These are phyloP conservation scores for Idris sp. DNA, from an alignment of 1,140 invertebrate genomes.

Conservation along the genomic window DNA sequence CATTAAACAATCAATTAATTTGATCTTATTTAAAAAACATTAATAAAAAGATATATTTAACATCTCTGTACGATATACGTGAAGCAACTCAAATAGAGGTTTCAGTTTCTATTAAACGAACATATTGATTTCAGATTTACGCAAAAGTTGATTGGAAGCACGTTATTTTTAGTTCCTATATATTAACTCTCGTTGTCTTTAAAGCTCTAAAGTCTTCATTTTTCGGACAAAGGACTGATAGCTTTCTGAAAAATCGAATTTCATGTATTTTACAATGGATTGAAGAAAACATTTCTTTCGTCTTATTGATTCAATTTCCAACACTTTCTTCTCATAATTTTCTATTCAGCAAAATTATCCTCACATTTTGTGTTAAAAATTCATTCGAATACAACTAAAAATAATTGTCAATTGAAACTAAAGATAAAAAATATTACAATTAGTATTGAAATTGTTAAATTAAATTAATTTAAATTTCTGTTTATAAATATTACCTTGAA, in stretches of 20 bases:
- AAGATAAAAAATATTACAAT: no score
- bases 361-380: not conserved
- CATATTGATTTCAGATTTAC: slow-evolving; percentile 55
- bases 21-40: no score
- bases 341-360: slow-evolving; percentile 17
- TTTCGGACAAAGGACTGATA: slow-evolving; percentile 48
- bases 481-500: no score
- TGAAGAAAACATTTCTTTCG: slow-evolving; percentile 41
- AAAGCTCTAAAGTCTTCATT: slow-evolving; percentile 48
- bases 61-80: no score
- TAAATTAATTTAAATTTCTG: no score
- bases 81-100: slow-evolving; percentile 20
- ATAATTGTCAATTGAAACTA: no score
- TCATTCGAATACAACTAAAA: not conserved
- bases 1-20: no score
- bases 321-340: slow-evolving; percentile 41
- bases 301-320: slow-evolving; percentile 47
- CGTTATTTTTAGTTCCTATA: slow-evolving; percentile 51
- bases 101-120: slow-evolving; percentile 48
- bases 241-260: slow-evolving; percentile 37
- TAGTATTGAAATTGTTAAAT: no score
- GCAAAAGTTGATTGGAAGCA: slow-evolving; percentile 47
- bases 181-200: slow-evolving; percentile 51
- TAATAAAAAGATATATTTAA: no score
- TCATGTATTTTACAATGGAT: slow-evolving; percentile 39